Conservation (phyloP, 37 sponge, comb jelly and placozoan species). For the Theonella swinhoei region DNA sequence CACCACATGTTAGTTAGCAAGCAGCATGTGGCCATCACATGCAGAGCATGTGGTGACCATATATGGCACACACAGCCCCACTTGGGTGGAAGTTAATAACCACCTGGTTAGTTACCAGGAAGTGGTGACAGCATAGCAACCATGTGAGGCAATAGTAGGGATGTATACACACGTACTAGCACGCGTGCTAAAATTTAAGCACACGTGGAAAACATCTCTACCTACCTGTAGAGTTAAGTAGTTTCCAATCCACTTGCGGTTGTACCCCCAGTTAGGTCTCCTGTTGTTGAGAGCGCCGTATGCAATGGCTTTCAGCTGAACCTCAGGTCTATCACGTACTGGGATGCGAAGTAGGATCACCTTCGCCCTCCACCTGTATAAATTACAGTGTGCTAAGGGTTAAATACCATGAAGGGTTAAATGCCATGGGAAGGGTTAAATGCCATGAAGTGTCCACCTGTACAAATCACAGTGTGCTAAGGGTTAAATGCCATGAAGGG, state of each 20-base stretch:
- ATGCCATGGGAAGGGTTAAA: not conserved
- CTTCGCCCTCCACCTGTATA: slow-evolving; percentile 59
- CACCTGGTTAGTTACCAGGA: too few species aligned
- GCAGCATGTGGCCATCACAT: too few species aligned
- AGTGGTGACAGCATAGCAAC: too few species aligned
- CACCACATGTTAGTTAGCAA: too few species aligned
- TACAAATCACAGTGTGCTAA: not conserved
- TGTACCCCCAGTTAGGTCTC: slow-evolving; percentile 55
- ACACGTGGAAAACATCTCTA: not conserved
- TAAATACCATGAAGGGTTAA: not conserved
- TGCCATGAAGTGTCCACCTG: slow-evolving; percentile 72
- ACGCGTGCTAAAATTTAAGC: not conserved
- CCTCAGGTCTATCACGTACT: slow-evolving; percentile 47
- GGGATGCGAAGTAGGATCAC: slow-evolving; percentile 56
- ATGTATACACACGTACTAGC: slow-evolving; percentile 15
- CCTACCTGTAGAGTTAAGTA: slow-evolving; percentile 28
- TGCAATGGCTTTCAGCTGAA: slow-evolving; percentile 61
- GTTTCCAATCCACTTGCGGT: slow-evolving; percentile 52
- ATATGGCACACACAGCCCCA: too few species aligned
- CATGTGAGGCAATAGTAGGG: too few species aligned
- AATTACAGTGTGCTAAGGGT: not conserved
- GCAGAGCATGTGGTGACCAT: too few species aligned
- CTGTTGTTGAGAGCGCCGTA: slow-evolving; percentile 42
- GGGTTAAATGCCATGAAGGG: not conserved
- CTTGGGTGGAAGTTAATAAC: too few species aligned